Percentiles rank a stretch among this genome's conserved stretches.
Evolutionary conservation across 1,140 invertebrate species (phyloP).

Genomic region (Drosophila equinoxialis): DNA sequence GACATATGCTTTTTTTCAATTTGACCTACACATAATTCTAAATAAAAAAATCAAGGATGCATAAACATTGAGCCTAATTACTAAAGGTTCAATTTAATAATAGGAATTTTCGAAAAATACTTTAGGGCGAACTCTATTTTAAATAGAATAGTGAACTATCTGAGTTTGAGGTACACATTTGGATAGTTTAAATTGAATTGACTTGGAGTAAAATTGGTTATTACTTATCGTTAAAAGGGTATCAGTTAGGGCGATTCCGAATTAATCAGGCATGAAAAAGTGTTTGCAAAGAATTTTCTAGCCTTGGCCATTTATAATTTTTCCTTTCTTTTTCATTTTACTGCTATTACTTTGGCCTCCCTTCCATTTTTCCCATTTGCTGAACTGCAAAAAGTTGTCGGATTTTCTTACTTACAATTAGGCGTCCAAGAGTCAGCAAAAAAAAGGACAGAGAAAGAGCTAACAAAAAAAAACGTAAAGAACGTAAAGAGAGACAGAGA

Average conservation of each 20-base stretch:
- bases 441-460: constrained; percentile 22
- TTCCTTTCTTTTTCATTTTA: constrained; percentile 26
- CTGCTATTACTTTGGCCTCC: constrained; percentile 2
- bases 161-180: too few species aligned
- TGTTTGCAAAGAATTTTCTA: constrained; percentile 70
- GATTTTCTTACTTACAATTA: constrained; percentile 76
- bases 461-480: constrained; percentile 16
- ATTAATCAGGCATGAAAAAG: constrained; percentile 77
- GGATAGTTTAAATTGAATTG: too few species aligned
- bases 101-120: too few species aligned
- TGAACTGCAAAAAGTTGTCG: constrained; percentile 65
- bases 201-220: neutral
- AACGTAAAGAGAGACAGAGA: constrained; percentile 52
- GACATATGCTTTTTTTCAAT: too few species aligned
- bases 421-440: constrained; percentile 76
- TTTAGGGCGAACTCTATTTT: too few species aligned
- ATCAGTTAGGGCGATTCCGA: constrained; percentile 36
- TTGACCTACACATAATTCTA: too few species aligned
- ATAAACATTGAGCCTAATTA: too few species aligned
- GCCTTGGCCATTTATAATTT: constrained; percentile 68
- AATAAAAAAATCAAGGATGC: too few species aligned
- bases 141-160: too few species aligned
- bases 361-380: constrained; percentile 60
- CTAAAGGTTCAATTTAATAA: too few species aligned
- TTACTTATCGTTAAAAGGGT: neutral